phyloP scores from a whole-genome alignment of 2,888 invertebrate genomes.

The Abrostola triplasia region DNA sequence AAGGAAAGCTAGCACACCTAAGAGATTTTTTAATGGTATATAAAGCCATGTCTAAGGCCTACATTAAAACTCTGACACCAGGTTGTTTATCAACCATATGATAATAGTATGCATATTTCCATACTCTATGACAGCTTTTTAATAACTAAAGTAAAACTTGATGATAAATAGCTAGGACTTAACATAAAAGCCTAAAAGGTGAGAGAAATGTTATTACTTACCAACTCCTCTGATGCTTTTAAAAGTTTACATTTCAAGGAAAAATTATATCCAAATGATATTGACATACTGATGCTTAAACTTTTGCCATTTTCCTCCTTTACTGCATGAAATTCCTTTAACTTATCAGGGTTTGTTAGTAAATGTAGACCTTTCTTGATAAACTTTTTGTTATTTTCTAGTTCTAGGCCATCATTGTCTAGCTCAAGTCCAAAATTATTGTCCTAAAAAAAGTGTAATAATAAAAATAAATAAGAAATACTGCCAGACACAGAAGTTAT shows the following conservation, averaged over 20 bases:
- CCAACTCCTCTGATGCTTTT: constrained; percentile 70
- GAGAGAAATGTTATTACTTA: constrained; percentile 54
- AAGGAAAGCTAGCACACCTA: too few species aligned
- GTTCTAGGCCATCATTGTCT: constrained; percentile 59
- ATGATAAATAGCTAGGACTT: neutral
- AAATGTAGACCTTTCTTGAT: constrained; percentile 67
- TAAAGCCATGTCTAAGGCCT: too few species aligned
- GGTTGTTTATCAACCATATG: too few species aligned
- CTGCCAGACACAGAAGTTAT: neutral
- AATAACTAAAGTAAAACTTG: neutral
- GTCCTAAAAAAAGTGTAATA: constrained; percentile 67
- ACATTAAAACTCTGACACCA: too few species aligned
- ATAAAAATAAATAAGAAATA: neutral
- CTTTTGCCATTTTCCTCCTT: constrained; percentile 49
- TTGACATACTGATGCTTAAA: constrained; percentile 60
- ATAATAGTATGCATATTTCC: too few species aligned
- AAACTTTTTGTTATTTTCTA: constrained; percentile 62
- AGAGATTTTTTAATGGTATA: too few species aligned
- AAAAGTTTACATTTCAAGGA: constrained; percentile 62
- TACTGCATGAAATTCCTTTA: constrained; percentile 59
- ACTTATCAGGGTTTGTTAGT: constrained; percentile 62
- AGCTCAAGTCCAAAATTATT: constrained; percentile 57
- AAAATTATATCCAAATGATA: constrained; percentile 66
- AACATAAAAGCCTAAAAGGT: too few species aligned
- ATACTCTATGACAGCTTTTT: neutral